A percentile compares a stretch with the other conserved stretches of the same genome.
Evolutionary conservation across 2,113 vertebrate species (phyloP).

Genomic region (Melanerpes aurifrons): DNA sequence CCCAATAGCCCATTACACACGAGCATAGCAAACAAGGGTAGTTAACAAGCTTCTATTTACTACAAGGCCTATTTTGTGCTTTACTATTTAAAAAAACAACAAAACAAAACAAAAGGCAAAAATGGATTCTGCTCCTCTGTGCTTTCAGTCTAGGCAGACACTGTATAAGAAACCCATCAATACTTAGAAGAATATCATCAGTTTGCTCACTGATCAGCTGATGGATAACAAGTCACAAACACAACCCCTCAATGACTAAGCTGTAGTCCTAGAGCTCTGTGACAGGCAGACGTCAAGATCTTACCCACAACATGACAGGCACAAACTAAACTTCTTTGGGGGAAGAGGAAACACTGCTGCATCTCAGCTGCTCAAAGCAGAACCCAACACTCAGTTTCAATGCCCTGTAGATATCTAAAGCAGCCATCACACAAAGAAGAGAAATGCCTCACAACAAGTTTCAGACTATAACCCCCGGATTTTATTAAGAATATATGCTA

Average conservation of each 20-base stretch:
- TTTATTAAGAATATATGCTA: background rate
- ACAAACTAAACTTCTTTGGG: background rate
- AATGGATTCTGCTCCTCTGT: background rate
- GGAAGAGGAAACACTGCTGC: background rate
- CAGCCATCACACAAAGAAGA: background rate
- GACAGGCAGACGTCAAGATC: too few species aligned
- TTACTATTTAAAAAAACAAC: background rate
- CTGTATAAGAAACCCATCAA: background rate
- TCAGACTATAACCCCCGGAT: background rate
- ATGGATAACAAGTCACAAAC: background rate
- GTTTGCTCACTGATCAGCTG: background rate
- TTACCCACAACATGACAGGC: background rate
- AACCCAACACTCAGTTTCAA: background rate
- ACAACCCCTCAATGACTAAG: rapidly evolving
- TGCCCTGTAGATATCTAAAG: background rate
- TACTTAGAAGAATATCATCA: background rate
- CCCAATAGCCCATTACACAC: rapidly evolving
- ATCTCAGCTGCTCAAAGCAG: background rate
- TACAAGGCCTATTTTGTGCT: background rate
- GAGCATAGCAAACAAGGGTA: background rate
- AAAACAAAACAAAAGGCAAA: background rate
- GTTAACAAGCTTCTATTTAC: background rate
- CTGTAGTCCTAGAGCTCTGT: background rate
- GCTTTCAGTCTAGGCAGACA: background rate
- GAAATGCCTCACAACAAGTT: background rate